phyloP scores from a whole-genome alignment of 2,113 vertebrate genomes.

The Alethe castanea region DNA sequence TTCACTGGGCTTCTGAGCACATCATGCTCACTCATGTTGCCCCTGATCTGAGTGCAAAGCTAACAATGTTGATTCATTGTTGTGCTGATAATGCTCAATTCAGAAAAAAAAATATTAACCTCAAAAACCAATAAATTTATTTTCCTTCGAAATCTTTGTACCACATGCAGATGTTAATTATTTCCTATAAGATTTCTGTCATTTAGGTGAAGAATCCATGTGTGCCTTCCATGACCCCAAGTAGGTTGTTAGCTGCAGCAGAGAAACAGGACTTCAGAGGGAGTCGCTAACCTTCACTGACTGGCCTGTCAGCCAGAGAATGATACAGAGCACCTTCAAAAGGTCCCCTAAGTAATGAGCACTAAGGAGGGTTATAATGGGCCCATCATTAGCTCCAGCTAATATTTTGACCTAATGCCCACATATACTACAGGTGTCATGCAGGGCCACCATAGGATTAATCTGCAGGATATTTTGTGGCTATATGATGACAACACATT shows the following conservation, averaged over 20 bases:
- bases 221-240: conserved; percentile 55
- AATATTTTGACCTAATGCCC: conserved; percentile 64
- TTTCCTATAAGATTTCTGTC: conserved; percentile 49
- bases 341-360: conserved; percentile 57
- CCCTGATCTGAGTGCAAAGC: background rate
- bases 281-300: conserved; percentile 46
- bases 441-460: conserved; percentile 40
- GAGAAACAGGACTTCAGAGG: conserved; percentile 55
- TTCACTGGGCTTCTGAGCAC: background rate
- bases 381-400: conserved; percentile 51
- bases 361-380: conserved; percentile 49
- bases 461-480: conserved; percentile 23
- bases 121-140: conserved; percentile 39
- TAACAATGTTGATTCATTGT: conserved; percentile 29
- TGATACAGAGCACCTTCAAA: conserved; percentile 67
- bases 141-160: conserved; percentile 36
- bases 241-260: background rate
- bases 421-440: conserved; percentile 43
- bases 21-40: background rate
- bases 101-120: background rate
- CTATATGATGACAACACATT: conserved; percentile 43
- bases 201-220: conserved; percentile 48
- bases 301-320: conserved; percentile 55
- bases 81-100: background rate
- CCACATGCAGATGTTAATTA: conserved; percentile 61